Percentiles rank a stretch among this genome's conserved stretches.
These are phyloP conservation scores for Anabacerthia variegaticeps DNA, from an alignment of 2,797 vertebrate species.

Conservation along the genomic window DNA sequence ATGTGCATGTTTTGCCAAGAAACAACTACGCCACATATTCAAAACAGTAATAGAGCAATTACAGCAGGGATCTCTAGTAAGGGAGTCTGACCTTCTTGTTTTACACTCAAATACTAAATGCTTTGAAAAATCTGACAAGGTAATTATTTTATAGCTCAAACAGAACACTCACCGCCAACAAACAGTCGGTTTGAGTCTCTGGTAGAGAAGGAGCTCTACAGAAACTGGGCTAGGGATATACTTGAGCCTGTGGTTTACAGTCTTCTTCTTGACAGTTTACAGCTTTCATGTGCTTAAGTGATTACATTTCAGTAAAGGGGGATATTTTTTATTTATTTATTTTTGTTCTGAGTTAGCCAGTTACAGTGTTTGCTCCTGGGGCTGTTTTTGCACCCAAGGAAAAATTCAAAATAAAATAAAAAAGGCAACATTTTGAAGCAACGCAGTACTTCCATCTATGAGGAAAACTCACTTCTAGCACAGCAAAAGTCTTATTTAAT, in stretches of 20 bases:
- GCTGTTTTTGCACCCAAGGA: not conserved
- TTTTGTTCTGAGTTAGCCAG: not conserved
- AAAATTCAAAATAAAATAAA: not conserved
- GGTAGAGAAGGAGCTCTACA: not conserved
- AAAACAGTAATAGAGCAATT: slow-evolving; percentile 21
- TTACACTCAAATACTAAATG: not conserved
- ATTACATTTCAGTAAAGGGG: not conserved
- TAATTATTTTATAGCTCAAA: slow-evolving; percentile 46
- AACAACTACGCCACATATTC: not conserved
- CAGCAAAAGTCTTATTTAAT: not conserved
- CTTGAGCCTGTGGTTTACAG: not conserved
- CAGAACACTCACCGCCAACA: not conserved
- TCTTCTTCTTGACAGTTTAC: not conserved
- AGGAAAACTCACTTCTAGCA: not conserved
- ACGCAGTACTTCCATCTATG: not conserved
- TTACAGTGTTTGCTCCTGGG: not conserved
- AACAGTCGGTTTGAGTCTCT: not conserved
- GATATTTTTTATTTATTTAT: not conserved
- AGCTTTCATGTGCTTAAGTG: not conserved
- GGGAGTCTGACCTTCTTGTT: slow-evolving; percentile 17
- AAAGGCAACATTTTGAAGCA: not conserved
- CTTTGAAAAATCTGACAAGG: slow-evolving; percentile 12
- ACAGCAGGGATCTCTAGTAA: not conserved
- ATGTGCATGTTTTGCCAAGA: not conserved
- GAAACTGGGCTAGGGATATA: slow-evolving; percentile 10